Percentiles rank a stretch among this genome's conserved stretches.
Evolutionary conservation across 2,888 invertebrate species (phyloP).

Genomic region (Coleophora flavipennella): DNA sequence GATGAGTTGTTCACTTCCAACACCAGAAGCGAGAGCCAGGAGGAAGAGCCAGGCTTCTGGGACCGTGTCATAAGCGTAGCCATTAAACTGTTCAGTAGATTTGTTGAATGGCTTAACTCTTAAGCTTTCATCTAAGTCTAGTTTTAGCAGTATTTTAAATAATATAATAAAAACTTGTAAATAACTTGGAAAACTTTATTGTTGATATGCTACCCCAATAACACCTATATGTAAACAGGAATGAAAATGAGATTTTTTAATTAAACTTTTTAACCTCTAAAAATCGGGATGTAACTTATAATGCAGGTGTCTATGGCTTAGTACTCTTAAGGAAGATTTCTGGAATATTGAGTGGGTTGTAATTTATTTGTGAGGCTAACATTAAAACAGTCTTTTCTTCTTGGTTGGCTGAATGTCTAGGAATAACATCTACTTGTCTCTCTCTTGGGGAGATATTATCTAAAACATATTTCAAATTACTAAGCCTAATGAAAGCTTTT

Average conservation of each 20-base stretch:
- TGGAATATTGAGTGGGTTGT: constrained; percentile 39
- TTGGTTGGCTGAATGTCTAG: constrained; percentile 27
- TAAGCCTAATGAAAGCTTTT: constrained; percentile 35
- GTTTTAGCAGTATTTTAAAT: neutral
- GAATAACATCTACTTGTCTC: constrained; percentile 23
- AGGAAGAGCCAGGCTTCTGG: constrained; percentile 60
- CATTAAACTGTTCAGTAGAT: constrained; percentile 51
- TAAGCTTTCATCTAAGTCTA: constrained; percentile 12
- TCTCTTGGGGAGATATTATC: constrained; percentile 28
- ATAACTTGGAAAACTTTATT: neutral
- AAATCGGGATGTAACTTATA: neutral
- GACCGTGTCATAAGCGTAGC: constrained; percentile 57
- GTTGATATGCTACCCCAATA: neutral
- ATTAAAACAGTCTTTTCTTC: constrained; percentile 33
- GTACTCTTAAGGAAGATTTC: too few relatives aligned
- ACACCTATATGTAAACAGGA: too few relatives aligned
- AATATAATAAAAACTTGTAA: neutral
- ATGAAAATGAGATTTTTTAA: too few relatives aligned
- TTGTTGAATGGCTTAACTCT: constrained; percentile 62
- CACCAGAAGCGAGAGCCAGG: constrained; percentile 27
- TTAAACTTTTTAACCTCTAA: too few relatives aligned
- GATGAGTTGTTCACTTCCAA: constrained; percentile 1
- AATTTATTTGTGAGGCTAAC: constrained; percentile 32
- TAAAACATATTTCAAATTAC: constrained; percentile 25
- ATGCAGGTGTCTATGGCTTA: too few relatives aligned